These are phyloP conservation scores for Adelges cooleyi DNA, from an alignment of 1,140 invertebrate genomes.

Conservation along the genomic window DNA sequence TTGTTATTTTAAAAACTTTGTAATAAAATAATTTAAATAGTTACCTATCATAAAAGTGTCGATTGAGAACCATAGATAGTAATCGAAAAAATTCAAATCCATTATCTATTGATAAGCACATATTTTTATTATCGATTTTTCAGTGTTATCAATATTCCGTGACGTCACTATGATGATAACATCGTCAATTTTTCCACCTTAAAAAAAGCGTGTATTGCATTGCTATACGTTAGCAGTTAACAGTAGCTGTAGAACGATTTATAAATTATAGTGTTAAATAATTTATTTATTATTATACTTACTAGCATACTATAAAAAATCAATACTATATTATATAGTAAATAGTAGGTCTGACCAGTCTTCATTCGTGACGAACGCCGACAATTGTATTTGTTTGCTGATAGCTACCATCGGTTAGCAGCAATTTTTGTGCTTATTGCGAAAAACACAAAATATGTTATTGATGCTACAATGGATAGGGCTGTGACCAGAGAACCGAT, in stretches of 20 bases:
- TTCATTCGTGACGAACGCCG: no score
- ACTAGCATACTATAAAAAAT: no score
- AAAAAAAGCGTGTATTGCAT: no score
- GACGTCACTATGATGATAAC: slow-evolving; percentile 12
- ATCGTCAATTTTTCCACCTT: neutral
- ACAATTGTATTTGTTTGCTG: no score
- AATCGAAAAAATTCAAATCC: neutral
- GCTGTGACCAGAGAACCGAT: slow-evolving; percentile 17
- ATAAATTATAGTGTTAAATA: no score
- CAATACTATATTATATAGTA: no score
- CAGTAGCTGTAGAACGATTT: no score
- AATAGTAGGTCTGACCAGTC: no score
- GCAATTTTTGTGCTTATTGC: neutral
- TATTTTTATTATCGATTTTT: neutral
- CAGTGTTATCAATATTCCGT: neutral
- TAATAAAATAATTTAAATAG: no score
- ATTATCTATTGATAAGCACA: neutral
- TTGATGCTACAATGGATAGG: slow-evolving; percentile 21
- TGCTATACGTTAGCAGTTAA: no score
- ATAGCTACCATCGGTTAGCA: no score
- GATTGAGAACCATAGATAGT: neutral
- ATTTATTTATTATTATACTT: no score
- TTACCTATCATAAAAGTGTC: neutral
- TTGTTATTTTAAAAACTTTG: neutral
- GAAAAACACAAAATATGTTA: slow-evolving; percentile 19